A percentile compares a stretch with the other conserved stretches of the same genome.
Evolutionary conservation across 2,113 vertebrate genomes (phyloP).

Genomic region (Pseudonaja textilis): DNA sequence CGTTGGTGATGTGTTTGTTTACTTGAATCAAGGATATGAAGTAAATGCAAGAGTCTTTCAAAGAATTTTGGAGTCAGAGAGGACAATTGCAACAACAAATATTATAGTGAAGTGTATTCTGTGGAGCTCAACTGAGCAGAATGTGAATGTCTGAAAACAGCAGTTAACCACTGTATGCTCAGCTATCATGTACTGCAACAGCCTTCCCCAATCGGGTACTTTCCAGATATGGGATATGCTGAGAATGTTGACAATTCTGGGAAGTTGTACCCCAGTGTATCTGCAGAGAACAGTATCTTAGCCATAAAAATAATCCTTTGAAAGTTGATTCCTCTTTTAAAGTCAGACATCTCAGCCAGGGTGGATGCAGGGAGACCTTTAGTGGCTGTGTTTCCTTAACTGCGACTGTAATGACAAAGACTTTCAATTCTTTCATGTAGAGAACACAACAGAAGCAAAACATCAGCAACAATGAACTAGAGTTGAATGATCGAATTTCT

Average conservation of each 20-base stretch:
- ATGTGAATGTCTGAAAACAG: background rate
- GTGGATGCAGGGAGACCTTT: background rate
- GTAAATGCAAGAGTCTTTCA: background rate
- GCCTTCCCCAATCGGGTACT: background rate
- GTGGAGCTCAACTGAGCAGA: background rate
- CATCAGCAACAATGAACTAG: background rate
- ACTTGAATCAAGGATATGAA: background rate
- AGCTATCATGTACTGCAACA: background rate
- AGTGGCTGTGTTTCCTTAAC: background rate
- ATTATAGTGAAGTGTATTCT: background rate
- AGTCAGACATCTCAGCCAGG: background rate
- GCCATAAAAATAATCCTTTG: background rate
- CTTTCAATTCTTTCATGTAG: background rate
- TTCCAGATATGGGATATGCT: background rate
- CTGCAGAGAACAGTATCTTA: background rate
- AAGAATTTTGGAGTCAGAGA: background rate
- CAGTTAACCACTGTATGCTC: background rate
- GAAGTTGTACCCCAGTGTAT: background rate
- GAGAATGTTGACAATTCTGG: background rate
- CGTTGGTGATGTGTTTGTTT: background rate
- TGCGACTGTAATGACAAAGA: background rate
- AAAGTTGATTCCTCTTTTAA: background rate
- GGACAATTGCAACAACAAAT: background rate
- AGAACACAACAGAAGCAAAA: background rate
- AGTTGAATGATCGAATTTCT: constrained; percentile 6